Evolutionary conservation across 2,797 vertebrate genomes (phyloP).

Genomic region (Danio albolineatus): DNA sequence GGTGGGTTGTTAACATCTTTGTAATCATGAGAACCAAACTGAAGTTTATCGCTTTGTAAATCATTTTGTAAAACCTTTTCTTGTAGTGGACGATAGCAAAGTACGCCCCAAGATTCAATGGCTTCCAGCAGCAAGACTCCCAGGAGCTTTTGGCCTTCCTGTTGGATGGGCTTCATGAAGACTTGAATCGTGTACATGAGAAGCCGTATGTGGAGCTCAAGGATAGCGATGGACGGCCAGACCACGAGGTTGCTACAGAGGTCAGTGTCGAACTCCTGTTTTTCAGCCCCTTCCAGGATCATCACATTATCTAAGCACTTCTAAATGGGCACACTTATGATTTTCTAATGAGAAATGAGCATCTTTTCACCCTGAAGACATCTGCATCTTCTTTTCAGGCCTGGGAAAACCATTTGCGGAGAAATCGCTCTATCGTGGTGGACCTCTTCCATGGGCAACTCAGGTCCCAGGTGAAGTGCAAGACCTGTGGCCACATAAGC

Average conservation of each 20-base stretch:
- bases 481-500: slow-evolving; percentile 97
- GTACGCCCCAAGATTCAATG: slow-evolving; percentile 97
- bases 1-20: slow-evolving; percentile 73
- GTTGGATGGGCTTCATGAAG: slow-evolving; percentile 96
- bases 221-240: slow-evolving; percentile 94
- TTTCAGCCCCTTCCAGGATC: not conserved
- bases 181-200: slow-evolving; percentile 96
- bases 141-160: slow-evolving; percentile 98
- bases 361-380: slow-evolving; percentile 5
- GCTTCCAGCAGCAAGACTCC: slow-evolving; percentile 98
- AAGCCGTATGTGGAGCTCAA: slow-evolving; percentile 98
- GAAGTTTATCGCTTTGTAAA: not conserved
- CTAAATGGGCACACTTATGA: slow-evolving; percentile 32
- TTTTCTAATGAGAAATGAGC: slow-evolving; percentile 27
- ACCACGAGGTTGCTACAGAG: slow-evolving; percentile 98
- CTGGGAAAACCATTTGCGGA: slow-evolving; percentile 97
- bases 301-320: slow-evolving; percentile 3
- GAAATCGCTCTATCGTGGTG: slow-evolving; percentile 97
- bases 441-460: slow-evolving; percentile 98
- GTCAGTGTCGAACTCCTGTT: slow-evolving; percentile 71
- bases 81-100: slow-evolving; percentile 98
- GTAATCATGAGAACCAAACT: not conserved
- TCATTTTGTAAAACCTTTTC: not conserved
- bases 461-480: slow-evolving; percentile 98
- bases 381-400: slow-evolving; percentile 77